Base-by-base conservation (phyloP, 2,113 vertebrate genomes). In the Varanus komodoensis region DNA sequence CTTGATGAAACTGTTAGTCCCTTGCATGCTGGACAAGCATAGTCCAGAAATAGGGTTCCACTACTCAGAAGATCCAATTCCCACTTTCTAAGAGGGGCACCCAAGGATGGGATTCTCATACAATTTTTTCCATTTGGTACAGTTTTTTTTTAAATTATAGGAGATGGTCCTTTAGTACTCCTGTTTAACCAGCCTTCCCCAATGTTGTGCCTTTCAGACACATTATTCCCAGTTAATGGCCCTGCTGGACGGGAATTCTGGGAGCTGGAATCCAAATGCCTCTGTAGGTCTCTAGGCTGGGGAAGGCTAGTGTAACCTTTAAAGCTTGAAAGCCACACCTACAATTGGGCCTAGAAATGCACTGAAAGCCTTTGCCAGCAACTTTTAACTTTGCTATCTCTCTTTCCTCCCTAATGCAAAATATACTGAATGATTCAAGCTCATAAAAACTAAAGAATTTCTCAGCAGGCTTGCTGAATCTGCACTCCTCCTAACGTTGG, bases 391-490 rank as follows among this genome's bases (percentile, higher is more conserved):
- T 52, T 64, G 8, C 23, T 67, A 86, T 32, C 34, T 3, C 19
- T 6, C 52, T 21, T 21, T 38, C n/a, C 50, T 14, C 14, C 6
- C 57, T 75, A 69, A 86, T 34, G 50, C 25, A 73, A 1, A 4
- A 71, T 38, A 6, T 86, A 57, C 23, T 57, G 52, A 84, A n/a
- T 3, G 0, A 25, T 34, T 64, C 73, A 38, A 74, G 77, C 48
- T 83, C 27, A 19, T 82, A 61, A 23, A 74, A 61, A 8, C n/a
- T 3, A 78, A 74, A 64, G 17, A 50, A 82, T 74, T 67, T 83
- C 50, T 67, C 61, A 90, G 2, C 0, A 0, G 6, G 44, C 0
- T 4, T 38, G 23, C 17, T 14, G 15, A 27, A 38, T 8, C 23
- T 77, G 61, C 9, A 29, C 75, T 92, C 52, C 74, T 84, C 71